Percentiles rank a stretch among this genome's conserved stretches.
Evolutionary conservation across 2,113 vertebrate genomes (phyloP).

Genomic region (Prunella himalayana): DNA sequence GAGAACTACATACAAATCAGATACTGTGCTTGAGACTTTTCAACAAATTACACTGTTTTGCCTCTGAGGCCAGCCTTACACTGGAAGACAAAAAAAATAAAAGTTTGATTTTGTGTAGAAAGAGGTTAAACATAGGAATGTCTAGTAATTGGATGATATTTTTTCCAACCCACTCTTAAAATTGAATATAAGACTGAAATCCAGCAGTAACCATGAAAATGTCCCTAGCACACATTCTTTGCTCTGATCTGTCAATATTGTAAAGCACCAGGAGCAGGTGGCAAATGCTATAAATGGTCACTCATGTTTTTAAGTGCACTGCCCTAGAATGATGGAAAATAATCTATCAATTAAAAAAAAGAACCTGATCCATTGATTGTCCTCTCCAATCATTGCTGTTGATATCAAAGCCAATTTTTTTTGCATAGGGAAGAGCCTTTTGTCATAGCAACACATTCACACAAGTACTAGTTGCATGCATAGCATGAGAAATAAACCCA

Average conservation of each 20-base stretch:
- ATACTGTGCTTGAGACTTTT: not conserved
- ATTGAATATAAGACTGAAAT: not conserved
- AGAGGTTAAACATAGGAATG: not conserved
- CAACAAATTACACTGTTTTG: not conserved
- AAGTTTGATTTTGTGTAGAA: not conserved
- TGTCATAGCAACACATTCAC: not conserved
- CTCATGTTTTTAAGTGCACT: not conserved
- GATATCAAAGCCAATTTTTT: constrained; percentile 1
- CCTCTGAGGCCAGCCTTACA: not conserved
- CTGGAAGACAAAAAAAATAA: not conserved
- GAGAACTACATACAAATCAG: not conserved
- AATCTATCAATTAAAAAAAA: constrained; percentile 26
- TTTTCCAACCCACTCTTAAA: not conserved
- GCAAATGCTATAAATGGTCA: not conserved
- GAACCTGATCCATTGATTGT: constrained; percentile 4
- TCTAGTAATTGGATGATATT: not conserved
- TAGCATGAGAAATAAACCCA: not conserved
- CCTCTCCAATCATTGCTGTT: not conserved
- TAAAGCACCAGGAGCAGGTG: not conserved
- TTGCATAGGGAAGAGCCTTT: not conserved
- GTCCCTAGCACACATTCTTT: not conserved
- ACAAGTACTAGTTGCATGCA: not conserved
- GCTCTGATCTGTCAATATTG: not conserved
- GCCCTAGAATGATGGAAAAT: not conserved
- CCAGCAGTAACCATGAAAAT: not conserved